These are phyloP conservation scores for Penaeus vannamei DNA, from an alignment of 1,140 invertebrate genomes.

Conservation along the genomic window DNA sequence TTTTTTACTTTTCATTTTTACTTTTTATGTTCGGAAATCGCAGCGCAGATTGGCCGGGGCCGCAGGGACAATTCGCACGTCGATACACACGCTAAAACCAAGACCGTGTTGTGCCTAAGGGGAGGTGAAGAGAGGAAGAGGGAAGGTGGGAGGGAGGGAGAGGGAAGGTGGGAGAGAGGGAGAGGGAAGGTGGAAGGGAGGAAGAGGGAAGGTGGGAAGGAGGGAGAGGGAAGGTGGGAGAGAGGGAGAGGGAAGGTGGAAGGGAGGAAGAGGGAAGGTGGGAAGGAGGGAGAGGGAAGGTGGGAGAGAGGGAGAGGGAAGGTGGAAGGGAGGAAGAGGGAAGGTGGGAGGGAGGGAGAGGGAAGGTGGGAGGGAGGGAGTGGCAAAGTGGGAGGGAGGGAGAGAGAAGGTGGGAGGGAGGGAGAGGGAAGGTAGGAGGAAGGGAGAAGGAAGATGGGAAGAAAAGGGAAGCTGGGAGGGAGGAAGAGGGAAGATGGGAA, in stretches of 20 bases:
- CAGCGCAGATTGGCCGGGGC: too few relatives aligned
- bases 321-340: too few relatives aligned
- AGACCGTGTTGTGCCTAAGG: not conserved
- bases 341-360: not conserved
- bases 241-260: not conserved
- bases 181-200: not conserved
- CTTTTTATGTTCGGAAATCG: too few relatives aligned
- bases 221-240: not conserved
- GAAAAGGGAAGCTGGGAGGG: not conserved
- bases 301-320: too few relatives aligned
- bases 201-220: not conserved
- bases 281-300: not conserved
- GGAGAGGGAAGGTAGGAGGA: not conserved
- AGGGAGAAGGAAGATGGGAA: not conserved
- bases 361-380: not conserved
- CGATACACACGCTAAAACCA: too few relatives aligned
- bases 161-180: conserved; percentile 4
- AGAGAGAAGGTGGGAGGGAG: not conserved
- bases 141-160: not conserved
- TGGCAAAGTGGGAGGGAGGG: not conserved
- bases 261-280: conserved; percentile 1
- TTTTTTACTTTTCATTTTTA: too few relatives aligned
- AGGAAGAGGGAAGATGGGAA: not conserved
- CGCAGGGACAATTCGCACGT: too few relatives aligned
- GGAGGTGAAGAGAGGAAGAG: too few relatives aligned